phyloP scores from a whole-genome alignment of 2,113 vertebrate genomes.

The Solea senegalensis region DNA sequence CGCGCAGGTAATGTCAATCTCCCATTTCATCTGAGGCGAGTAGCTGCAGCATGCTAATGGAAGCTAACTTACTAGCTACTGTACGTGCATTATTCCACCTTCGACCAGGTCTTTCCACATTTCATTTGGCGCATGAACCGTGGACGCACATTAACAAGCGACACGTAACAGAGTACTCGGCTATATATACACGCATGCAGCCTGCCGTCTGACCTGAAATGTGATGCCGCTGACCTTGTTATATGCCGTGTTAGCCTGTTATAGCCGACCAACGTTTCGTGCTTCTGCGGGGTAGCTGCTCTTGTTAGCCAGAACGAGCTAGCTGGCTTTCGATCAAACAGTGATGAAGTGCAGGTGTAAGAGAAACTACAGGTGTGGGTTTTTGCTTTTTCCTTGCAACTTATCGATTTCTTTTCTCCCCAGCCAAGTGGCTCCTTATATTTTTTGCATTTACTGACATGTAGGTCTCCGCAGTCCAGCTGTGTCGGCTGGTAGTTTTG shows the following conservation, averaged over 20 bases:
- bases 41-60: slow-evolving; percentile 12
- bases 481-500: no score
- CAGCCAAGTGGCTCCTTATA: no score
- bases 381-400: no score
- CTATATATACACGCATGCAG: no score
- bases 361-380: no score
- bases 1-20: slow-evolving; percentile 35
- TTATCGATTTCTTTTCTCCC: no score
- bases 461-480: no score
- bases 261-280: background rate
- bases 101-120: no score
- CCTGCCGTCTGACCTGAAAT: background rate
- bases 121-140: background rate
- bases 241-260: background rate
- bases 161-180: background rate
- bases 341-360: no score
- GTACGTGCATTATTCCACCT: background rate
- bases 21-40: background rate
- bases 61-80: slow-evolving; percentile 46
- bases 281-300: slow-evolving; percentile 10
- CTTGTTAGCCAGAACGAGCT: slow-evolving; percentile 7
- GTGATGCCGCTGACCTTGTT: slow-evolving; percentile 33
- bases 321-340: no score
- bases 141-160: fast-evolving
- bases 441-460: no score